Evolutionary conservation across 2,888 invertebrate genomes (phyloP), one percentile per base, ranked within the genome.

Genomic region (Cataglyphis rosenhaueri): DNA sequence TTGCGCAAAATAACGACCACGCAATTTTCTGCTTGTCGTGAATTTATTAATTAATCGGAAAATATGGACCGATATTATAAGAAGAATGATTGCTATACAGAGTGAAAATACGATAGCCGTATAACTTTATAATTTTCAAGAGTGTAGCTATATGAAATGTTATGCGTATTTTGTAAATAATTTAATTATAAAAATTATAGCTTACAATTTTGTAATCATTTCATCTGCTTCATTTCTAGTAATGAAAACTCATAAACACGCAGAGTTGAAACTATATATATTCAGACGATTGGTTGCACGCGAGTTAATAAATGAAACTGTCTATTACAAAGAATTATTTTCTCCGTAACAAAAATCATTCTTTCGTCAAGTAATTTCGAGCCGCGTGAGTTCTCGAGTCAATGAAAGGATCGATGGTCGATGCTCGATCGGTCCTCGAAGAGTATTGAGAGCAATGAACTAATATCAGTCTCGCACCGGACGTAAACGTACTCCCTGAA

Each of bases 401-500:
- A 38, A 29, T 12, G 52, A 35, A 70, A 25, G 32, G 57, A 75
- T 68, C 52, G 57, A 74, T 12, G 59, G 55, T 44, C 64, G 44
- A 59, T 71, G 57, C 81, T 66, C 73, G 55, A 55, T 18, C 41
- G 35, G 18, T 59, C 21, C 15, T 44, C 29, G 25, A 55, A 52
- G 21, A 32, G 1, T 38, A 62, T n/a, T 62, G 25, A 62, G 62
- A 41, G 41, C 62, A 81, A 81, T 76, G 61, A 81, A 76, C 44
- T 18, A 76, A 76, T 76, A 52, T 76, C n/a, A 76, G 41, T 21
- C 59, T 70, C 78, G 71, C 81, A 70, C 66, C 68, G 71, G 78
- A 32, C 32, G 65, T 81, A 89, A 92, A 91, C 94, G 88, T 93
- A 94, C 94, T 93, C 92, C 88, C 91, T 92, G 85, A 89, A 85